Evolutionary conservation across 2,888 invertebrate species (phyloP), one percentile per base, ranked within the genome.

Genomic region (Cheilosia variabilis): DNA sequence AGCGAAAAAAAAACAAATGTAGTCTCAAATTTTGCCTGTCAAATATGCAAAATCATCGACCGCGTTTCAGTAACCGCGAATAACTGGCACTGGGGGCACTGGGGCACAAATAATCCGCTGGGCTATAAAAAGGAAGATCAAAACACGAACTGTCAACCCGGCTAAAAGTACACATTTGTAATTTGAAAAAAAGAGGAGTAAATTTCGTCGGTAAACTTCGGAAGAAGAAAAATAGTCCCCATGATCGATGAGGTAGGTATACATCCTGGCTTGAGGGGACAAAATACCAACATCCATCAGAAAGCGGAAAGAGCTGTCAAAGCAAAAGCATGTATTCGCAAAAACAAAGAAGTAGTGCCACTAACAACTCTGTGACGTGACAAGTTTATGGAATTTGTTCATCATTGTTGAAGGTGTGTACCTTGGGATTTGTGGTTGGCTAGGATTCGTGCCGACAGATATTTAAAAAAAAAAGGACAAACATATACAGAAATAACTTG

Each of bases 221-320:
- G 27, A 27, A 17, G 3, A 47, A 19, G 0, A 15, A 13, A 31
- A 15, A 7, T 13, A 19, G n/a, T 50, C 22, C 24, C 4, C 4
- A n/a, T 45, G 22, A 69, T 22, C 17, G 10, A 60, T 52, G n/a
- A 41, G 41, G 24, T 24, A 24, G 24, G 24, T 24, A 24, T 43
- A 65, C 57, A 65, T 60, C 73, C 60, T 52, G 58, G 15, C 22
- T 58, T 15, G 15, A 17, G 27, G 50, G 17, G 15, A 65, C 37
- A 7, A 27, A 19, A 58, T 34, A n/a, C 10, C 22, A 22, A 13
- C 50, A 76, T 63, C 62, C 45, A 69, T 63, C 76, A 60, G 9
- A 47, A 72, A 71, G 31, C 76, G 82, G 77, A 82, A 82, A 72
- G 43, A 66, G 10, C 60, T 72, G 78, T 78, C 82, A 66, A 47